A percentile compares a stretch with the other conserved stretches of the same genome.
Evolutionary conservation across 1,140 invertebrate species (phyloP).

Genomic region (Solen grandis): DNA sequence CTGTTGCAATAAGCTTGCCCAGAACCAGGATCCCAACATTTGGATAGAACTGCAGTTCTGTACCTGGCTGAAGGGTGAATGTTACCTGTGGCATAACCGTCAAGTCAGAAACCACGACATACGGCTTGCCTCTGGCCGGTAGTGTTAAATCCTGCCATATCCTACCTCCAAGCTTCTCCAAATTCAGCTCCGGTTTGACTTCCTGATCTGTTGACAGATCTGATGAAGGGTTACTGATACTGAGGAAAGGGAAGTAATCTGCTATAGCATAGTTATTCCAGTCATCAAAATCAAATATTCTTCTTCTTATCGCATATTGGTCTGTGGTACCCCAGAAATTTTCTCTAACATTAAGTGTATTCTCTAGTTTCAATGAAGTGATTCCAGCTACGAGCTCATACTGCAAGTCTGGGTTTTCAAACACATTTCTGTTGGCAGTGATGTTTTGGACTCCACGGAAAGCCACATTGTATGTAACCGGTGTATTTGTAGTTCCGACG

Average conservation of each 20-base stretch:
- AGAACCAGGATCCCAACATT: slow-evolving; percentile 98
- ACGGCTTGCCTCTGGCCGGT: slow-evolving; percentile 86
- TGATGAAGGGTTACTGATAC: slow-evolving; percentile 71
- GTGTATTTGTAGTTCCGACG: slow-evolving; percentile 76
- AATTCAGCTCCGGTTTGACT: slow-evolving; percentile 69
- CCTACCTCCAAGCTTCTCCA: slow-evolving; percentile 88
- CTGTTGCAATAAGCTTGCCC: slow-evolving; percentile 93
- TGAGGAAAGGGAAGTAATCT: slow-evolving; percentile 92
- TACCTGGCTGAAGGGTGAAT: slow-evolving; percentile 93
- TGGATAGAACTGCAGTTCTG: slow-evolving; percentile 95
- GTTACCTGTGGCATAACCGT: slow-evolving; percentile 96
- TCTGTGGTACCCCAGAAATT: slow-evolving; percentile 96
- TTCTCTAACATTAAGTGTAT: slow-evolving; percentile 91
- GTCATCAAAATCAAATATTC: slow-evolving; percentile 99
- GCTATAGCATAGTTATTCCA: slow-evolving; percentile 99
- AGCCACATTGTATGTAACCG: slow-evolving; percentile 88
- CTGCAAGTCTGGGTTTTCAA: slow-evolving; percentile 91
- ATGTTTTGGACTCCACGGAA: slow-evolving; percentile 98
- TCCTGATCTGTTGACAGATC: slow-evolving; percentile 81
- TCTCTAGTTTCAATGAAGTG: slow-evolving; percentile 87
- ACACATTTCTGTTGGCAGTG: slow-evolving; percentile 93
- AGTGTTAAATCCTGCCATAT: slow-evolving; percentile 88
- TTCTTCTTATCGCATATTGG: slow-evolving; percentile 87
- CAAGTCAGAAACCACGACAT: slow-evolving; percentile 93
- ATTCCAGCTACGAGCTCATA: slow-evolving; percentile 95